phyloP scores from a whole-genome alignment of 2,113 vertebrate genomes.

The Myanophis thanlyinensis region DNA sequence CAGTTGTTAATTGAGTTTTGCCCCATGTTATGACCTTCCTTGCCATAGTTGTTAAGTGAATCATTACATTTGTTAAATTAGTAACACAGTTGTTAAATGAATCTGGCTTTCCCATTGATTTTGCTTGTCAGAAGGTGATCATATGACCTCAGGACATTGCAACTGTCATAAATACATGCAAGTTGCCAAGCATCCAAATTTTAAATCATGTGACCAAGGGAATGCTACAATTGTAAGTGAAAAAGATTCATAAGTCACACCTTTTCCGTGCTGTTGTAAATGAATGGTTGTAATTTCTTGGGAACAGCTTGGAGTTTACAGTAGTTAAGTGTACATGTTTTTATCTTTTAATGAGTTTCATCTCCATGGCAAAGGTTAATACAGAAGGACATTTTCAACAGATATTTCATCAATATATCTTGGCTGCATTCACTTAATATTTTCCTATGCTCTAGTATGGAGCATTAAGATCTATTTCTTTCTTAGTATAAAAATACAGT shows the following conservation, averaged over 20 bases:
- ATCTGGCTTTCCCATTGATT: not conserved
- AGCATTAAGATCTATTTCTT: not conserved
- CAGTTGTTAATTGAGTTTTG: not conserved
- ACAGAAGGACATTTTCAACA: not conserved
- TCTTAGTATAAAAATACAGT: not conserved
- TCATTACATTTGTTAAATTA: not conserved
- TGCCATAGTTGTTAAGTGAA: not conserved
- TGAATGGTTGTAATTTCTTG: not conserved
- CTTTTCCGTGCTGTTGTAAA: not conserved
- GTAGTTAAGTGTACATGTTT: not conserved
- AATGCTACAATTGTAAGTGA: not conserved
- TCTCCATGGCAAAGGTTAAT: not conserved
- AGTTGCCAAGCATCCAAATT: not conserved
- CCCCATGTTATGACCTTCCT: not conserved
- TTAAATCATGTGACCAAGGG: not conserved
- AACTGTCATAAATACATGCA: not conserved
- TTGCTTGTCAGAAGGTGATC: not conserved
- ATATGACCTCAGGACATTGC: not conserved
- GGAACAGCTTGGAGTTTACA: not conserved
- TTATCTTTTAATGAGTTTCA: not conserved
- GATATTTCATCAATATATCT: not conserved
- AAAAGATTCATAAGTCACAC: not conserved
- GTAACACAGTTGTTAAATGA: not conserved
- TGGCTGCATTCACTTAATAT: not conserved
- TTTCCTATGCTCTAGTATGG: not conserved